Evolutionary conservation across 2,888 invertebrate genomes (phyloP), one percentile per base, ranked within the genome.

Genomic region (Polyommatus icarus): DNA sequence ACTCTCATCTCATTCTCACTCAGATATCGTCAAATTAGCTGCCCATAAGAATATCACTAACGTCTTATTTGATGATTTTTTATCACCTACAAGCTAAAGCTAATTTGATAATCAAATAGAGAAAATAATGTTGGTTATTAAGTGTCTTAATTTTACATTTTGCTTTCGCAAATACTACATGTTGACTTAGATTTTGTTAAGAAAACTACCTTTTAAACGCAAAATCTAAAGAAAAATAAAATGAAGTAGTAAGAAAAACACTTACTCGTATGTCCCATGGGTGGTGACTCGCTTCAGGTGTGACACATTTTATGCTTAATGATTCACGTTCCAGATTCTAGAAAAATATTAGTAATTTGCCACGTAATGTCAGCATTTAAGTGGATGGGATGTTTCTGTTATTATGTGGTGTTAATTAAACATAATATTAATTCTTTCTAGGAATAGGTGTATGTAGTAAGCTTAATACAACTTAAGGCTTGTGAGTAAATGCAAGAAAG

Each of bases 311-410:
- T 24, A 24, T 24, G 10, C 24, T 24, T 61, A 24, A 61, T 61
- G 24, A 61, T 61, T 61, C 61, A 73, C 15, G 73, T 46, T n/a
- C 46, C 73, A 73, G 24, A 24, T 73, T 24, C 73, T 20, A 46
- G 46, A 46, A 50, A 73, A 73, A 20, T 46, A 73, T 50, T 40
- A 73, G 73, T 73, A 40, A 73, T 20, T 40, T 46, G 12, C 50
- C 73, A 12, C 50, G 24, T 46, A 24, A 18, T 15, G 12, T 24
- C 36, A 36, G 71, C 29, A 18, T 12, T 24, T 61, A 61, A 61
- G 20, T 61, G 20, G 12, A 24, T 61, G 20, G 61, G 71, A 32
- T 20, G 18, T 15, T 32, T 8, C 15, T 54, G 1, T 54, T 18
- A 0, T 54, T 54, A 5, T 54, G 12, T n/a, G 8, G 7, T 36